Evolutionary conservation across 2,888 invertebrate genomes (phyloP), one percentile per base, ranked within the genome.

Genomic region (Andrena flavipes): DNA sequence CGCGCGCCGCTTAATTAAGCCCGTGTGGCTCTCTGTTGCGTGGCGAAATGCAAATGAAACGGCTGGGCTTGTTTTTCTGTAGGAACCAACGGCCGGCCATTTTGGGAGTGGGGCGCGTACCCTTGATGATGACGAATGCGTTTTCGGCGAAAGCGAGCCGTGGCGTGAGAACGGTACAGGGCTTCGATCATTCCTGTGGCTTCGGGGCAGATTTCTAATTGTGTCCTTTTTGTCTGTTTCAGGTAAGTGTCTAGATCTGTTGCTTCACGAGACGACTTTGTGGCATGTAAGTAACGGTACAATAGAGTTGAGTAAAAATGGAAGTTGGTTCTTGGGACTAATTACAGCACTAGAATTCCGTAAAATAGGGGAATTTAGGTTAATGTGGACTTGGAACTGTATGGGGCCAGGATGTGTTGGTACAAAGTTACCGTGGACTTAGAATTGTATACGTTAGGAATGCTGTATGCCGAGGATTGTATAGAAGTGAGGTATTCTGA

Each of bases 1-100:
- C 70, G 76, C 13, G 70, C 49, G 65, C 30, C 73, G 82, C 48
- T 81, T 82, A 82, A 82, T 82, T 82, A 82, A 81, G 70, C 72
- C 65, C 51, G 67, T 33, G 62, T 65, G 64, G 70, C 26, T 68
- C 23, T 23, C 23, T 23, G 70, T 29, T 77, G 56, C 56, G 73
- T 16, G 65, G 16, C 49, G 29, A 30, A 65, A 29, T 76, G 77
- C 48, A 69, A 77, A 69, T 59, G 20, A 26, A 54, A 51, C 33
- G 63, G 42, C 23, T 42, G 23, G 35, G 49, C 49, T 59, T 35
- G 69, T 69, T 79, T 64, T 76, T 70, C 76, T 69, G 63, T 56
- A 59, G 7, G 26, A 60, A 49, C 35, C 56, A 48, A 48, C 10
- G 8, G 33, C 13, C 23, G 10, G 42, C 26, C 8, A 51, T 67